Conservation (phyloP, 1,140 invertebrate species). For the Carposina sasakii region DNA sequence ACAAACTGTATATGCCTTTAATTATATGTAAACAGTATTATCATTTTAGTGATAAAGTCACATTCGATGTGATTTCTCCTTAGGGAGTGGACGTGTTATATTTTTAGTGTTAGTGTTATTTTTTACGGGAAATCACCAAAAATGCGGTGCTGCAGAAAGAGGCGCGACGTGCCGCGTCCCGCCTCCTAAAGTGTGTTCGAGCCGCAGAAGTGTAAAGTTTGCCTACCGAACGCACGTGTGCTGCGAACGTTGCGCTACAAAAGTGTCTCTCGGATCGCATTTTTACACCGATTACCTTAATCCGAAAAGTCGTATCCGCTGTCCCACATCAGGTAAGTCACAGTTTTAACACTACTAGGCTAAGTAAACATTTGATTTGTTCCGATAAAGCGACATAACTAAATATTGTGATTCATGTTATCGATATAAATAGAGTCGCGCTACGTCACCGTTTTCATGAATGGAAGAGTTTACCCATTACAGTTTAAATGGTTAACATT, state of each 20-base stretch:
- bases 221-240: background rate
- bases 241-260: background rate
- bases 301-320: too few relatives aligned
- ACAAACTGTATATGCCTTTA: too few relatives aligned
- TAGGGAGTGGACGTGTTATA: constrained; percentile 31
- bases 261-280: background rate
- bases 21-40: constrained; percentile 40
- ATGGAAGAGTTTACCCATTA: too few relatives aligned
- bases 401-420: too few relatives aligned
- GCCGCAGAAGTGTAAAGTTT: background rate
- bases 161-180: constrained; percentile 46
- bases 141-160: constrained; percentile 44
- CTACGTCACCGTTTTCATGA: too few relatives aligned
- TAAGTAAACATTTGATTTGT: too few relatives aligned
- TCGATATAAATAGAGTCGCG: too few relatives aligned
- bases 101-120: constrained; percentile 8
- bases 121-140: constrained; percentile 28
- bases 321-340: too few relatives aligned
- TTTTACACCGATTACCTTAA: too few relatives aligned
- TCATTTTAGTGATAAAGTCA: constrained; percentile 33
- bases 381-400: too few relatives aligned
- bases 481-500: too few relatives aligned
- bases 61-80: constrained; percentile 30
- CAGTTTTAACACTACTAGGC: too few relatives aligned
- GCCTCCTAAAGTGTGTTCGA: constrained; percentile 21